Conservation (phyloP, 2,113 vertebrate genomes). For the Poecilia latipinna region DNA sequence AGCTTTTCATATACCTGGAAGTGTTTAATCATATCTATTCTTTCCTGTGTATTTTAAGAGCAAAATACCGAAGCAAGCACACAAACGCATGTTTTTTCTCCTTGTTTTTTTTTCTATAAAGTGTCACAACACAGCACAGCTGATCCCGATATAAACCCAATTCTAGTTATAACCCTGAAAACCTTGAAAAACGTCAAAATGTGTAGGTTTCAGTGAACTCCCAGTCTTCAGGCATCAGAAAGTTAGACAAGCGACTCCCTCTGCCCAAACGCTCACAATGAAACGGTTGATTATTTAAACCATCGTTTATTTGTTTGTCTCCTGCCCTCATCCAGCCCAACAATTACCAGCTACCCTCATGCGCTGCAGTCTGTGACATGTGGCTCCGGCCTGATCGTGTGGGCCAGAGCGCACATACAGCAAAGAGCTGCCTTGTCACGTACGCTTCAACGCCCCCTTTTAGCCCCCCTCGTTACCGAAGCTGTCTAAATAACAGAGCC, state of each 20-base stretch:
- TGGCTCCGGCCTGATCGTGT: constrained; percentile 11
- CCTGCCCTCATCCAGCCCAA: constrained; percentile 32
- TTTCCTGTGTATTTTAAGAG: constrained; percentile 10
- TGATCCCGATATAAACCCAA: neutral
- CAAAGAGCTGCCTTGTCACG: constrained; percentile 21
- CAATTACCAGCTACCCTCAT: constrained; percentile 52
- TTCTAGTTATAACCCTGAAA: no score
- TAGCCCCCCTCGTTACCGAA: constrained; percentile 49
- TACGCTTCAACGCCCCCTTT: constrained; percentile 32
- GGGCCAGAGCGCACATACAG: neutral
- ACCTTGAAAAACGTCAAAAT: neutral
- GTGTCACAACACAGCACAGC: no score
- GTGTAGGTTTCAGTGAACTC: neutral
- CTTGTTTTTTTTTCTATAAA: neutral
- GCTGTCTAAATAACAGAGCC: constrained; percentile 64
- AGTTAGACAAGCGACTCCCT: neutral
- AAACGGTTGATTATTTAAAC: constrained; percentile 8
- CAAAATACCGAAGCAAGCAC: constrained; percentile 7
- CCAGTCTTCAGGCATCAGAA: neutral
- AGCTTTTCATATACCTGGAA: neutral
- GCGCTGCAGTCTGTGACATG: constrained; percentile 8
- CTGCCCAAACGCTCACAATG: constrained; percentile 1
- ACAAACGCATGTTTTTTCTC: neutral
- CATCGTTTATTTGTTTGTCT: constrained; percentile 24
- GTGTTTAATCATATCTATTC: constrained; percentile 13